phyloP scores from a whole-genome alignment of 1,140 invertebrate genomes.

The Lepidotrigona ventralis region DNA sequence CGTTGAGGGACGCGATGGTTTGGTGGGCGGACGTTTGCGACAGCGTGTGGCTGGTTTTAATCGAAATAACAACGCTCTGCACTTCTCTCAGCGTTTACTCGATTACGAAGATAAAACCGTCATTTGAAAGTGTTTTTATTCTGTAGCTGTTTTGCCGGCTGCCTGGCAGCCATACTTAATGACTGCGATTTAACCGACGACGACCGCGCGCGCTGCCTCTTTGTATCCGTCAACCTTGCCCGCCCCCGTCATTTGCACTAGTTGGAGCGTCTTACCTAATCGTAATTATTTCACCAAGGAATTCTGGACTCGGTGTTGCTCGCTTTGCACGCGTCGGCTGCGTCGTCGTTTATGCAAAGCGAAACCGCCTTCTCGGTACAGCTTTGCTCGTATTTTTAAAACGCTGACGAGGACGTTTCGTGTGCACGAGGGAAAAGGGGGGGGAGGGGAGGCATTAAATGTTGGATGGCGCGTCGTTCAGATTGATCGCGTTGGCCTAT shows the following conservation, averaged over 20 bases:
- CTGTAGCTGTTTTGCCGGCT: background rate
- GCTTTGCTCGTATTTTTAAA: constrained; percentile 29
- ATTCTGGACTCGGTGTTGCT: constrained; percentile 31
- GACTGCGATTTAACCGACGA: constrained; percentile 46
- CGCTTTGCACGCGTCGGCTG: constrained; percentile 1
- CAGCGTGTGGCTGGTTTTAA: constrained; percentile 29
- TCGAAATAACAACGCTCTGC: constrained; percentile 30
- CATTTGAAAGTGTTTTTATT: constrained; percentile 9
- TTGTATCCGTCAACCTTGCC: constrained; percentile 51
- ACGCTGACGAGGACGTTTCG: constrained; percentile 1
- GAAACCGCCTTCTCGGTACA: constrained; percentile 1
- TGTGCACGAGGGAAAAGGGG: background rate
- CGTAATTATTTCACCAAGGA: constrained; percentile 53
- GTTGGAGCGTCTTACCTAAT: constrained; percentile 42
- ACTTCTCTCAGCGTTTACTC: constrained; percentile 20
- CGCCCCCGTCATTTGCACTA: constrained; percentile 52
- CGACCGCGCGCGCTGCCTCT: constrained; percentile 26
- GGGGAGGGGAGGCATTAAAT: background rate
- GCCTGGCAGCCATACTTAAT: constrained; percentile 43
- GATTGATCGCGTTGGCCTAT: background rate
- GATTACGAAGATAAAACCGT: constrained; percentile 29
- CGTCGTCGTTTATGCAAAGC: constrained; percentile 22
- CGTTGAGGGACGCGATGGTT: background rate
- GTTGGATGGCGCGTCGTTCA: background rate
- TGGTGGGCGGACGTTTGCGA: constrained; percentile 10